A percentile compares a stretch with the other conserved stretches of the same genome.
phyloP scores from a whole-genome alignment of 1,140 invertebrate species.

The Wasmannia auropunctata region DNA sequence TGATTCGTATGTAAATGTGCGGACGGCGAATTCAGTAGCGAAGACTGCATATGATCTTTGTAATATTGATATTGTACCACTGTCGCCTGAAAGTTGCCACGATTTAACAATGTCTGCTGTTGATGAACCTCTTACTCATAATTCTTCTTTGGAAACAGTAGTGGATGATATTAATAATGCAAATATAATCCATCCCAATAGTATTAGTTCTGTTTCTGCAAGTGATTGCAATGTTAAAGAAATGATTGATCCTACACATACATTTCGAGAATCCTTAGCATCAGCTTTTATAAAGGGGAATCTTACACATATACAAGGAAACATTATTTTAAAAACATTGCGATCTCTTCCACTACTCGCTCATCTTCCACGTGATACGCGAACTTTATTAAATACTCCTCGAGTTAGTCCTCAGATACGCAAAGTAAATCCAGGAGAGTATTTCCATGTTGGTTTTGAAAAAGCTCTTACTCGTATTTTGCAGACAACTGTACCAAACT shows the following conservation, averaged over 20 bases:
- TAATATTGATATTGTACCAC: too few species aligned
- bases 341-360: neutral
- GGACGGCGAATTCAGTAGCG: too few species aligned
- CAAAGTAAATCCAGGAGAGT: neutral
- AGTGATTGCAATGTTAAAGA: neutral
- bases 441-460: neutral
- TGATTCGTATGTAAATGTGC: too few species aligned
- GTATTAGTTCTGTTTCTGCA: neutral
- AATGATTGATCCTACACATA: neutral
- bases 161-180: neutral
- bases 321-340: neutral
- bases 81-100: too few species aligned
- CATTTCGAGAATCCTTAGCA: neutral
- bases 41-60: too few species aligned
- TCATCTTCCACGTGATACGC: neutral
- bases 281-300: neutral
- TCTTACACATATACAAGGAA: neutral
- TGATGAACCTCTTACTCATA: too few species aligned
- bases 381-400: neutral
- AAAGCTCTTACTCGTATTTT: neutral
- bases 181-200: neutral
- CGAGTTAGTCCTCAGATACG: neutral
- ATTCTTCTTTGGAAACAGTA: too few species aligned
- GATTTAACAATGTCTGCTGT: too few species aligned
- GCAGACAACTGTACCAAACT: neutral